Base-by-base conservation (phyloP, 2,888 invertebrate genomes). In the Aporophyla nigra region DNA sequence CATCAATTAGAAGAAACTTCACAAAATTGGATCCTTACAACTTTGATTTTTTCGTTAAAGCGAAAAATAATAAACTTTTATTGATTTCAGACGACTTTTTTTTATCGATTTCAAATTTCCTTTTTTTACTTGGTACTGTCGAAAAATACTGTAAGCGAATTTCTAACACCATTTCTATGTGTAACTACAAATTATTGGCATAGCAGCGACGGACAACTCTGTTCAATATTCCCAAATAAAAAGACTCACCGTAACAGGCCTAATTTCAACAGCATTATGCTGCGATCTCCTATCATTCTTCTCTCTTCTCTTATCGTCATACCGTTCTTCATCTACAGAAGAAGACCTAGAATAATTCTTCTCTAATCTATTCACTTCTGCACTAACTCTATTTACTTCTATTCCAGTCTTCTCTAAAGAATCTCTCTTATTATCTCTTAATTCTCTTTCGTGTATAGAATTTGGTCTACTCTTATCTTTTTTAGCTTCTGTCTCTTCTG, bases 161-260 rank as follows among this genome's bases (percentile, higher is more conserved):
- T 33, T 33, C 33, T 33, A 40, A 40, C 40, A 40, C 3, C 40
- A 40, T 40, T 40, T 5, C 40, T 40, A 40, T 40, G 5, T 40
- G 40, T 40, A 6, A 40, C 40, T 40, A 40, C 2, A n/a, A 33
- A 33, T 3, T 33, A 33, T 33, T 33, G 33, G 33, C 33, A 33
- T 2, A 33, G 33, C 33, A 33, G 33, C 33, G 2, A 33, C 33
- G 33, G 33, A 33, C n/a, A n/a, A 33, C 33, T 33, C 1, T 33
- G 33, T 33, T 33, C 33, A 33, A 33, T n/a, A 33, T 2, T 3
- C 33, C 2, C 33, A 33, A 33, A 33, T 33, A 33, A 33, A 33
- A 33, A 33, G 33, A 33, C 95, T 95, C 78, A 96, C 96, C 88
- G 93, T 92, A 73, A 94, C 91, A 67, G 96, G 94, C 87, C 94